Evolutionary conservation across 2,113 vertebrate species (phyloP), one percentile per base, ranked within the genome.

Genomic region (Albula glossodonta): DNA sequence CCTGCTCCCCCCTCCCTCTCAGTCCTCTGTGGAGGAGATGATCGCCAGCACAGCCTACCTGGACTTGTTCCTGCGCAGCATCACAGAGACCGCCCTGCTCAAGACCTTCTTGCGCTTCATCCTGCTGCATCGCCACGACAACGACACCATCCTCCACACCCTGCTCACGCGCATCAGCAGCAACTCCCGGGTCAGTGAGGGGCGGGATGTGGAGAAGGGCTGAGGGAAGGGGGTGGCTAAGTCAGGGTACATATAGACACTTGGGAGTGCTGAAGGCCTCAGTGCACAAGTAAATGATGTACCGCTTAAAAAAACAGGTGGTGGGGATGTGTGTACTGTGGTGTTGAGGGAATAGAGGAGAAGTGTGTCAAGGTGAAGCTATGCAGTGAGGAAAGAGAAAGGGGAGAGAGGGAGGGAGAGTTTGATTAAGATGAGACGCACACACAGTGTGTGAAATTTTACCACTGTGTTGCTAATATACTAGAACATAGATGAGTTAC

Each of bases 21-120:
- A 99, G 98, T 98, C 96, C 3, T 98, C 97, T 0, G 96, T 98
- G 84, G 98, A 99, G 88, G 98, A 99, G 94, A 97, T 98, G 97
- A 98, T 99, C 0, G 97, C 98, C 90, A 99, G 97, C 95, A 99
- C 97, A 0, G 98, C 98, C 25, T 99, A 99, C 94, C 94, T 99
- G 92, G 98, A 99, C 88, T 96, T 99, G 84, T 99, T 99, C 93
- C 95, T 99, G 90, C 97, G 98, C 92, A 98, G 96, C 5, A 91
- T 98, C 91, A 97, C 96, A 0, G 98, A 99, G 91, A 95, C 96
- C 0, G 94, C 97, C 5, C 96, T 99, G 88, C 96, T 99, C 41
- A 97, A 96, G 88, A 97, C 98, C 92, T 99, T 99, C 94, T 95
- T 99, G 93, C 96, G 97, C 84, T 99, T 99, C 50, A 93, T 99